Conservation (phyloP, 2,113 vertebrate genomes). For the Psittacara wagleri region DNA sequence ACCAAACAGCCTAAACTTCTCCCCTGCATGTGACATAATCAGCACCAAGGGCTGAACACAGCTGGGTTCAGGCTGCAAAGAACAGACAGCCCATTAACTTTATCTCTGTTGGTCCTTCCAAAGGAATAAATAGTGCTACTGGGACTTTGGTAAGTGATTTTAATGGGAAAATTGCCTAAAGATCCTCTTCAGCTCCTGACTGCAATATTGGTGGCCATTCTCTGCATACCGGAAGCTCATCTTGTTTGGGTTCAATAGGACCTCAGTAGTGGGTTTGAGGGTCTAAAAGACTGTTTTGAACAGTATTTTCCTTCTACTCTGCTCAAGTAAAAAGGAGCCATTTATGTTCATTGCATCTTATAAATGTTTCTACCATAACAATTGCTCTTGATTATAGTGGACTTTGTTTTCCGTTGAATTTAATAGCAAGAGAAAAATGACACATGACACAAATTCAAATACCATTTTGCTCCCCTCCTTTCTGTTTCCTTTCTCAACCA, state of each 20-base stretch:
- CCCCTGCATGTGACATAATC: background rate
- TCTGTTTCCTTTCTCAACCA: background rate
- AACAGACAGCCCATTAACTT: background rate
- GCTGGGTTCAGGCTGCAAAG: background rate
- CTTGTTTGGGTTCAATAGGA: background rate
- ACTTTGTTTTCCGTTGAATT: conserved; percentile 37
- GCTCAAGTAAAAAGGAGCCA: background rate
- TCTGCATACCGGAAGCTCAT: background rate
- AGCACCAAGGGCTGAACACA: background rate
- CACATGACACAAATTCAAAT: conserved; percentile 47
- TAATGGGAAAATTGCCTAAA: background rate
- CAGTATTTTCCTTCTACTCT: background rate
- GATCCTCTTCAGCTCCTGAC: background rate
- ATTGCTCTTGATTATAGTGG: conserved; percentile 47
- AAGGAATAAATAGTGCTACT: background rate
- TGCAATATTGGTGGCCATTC: background rate
- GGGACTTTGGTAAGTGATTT: background rate
- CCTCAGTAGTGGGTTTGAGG: background rate
- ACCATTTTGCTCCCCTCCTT: conserved; percentile 10
- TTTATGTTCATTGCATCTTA: conserved; percentile 54
- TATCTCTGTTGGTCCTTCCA: background rate
- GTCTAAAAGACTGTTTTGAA: background rate
- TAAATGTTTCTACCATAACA: conserved; percentile 32
- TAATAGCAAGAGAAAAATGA: conserved; percentile 63
- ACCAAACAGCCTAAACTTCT: background rate